Conservation (phyloP, 23 tunicate genomes). For the Styela clava region DNA sequence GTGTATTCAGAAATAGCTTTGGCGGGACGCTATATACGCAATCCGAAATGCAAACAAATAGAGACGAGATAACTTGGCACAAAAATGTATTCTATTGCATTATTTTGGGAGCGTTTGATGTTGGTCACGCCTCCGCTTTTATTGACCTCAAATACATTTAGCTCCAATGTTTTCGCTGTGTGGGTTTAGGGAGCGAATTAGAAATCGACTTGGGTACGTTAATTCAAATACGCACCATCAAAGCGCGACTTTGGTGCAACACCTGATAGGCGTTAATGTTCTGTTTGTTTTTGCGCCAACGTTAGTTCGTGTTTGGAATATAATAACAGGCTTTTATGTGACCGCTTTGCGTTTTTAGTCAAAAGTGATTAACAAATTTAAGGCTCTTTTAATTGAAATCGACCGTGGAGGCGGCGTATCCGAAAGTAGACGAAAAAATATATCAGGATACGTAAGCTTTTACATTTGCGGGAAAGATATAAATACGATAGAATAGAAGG, state of each 20-base stretch:
- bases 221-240: not conserved
- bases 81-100: not conserved
- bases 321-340: not conserved
- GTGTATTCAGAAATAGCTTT: not conserved
- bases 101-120: not conserved
- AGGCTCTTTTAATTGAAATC: constrained; percentile 13
- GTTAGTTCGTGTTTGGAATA: not conserved
- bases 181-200: not conserved
- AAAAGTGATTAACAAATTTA: not conserved
- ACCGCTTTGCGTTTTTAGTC: not conserved
- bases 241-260: not conserved
- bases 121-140: not conserved
- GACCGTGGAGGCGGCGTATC: constrained; percentile 3
- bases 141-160: not conserved
- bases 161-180: not conserved
- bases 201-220: not conserved
- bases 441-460: not conserved
- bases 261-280: constrained; percentile 25
- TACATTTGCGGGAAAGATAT: not conserved
- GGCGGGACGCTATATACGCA: not conserved
- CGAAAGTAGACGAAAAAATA: not conserved
- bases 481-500: too few relatives aligned
- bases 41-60: not conserved
- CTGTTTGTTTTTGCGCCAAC: constrained; percentile 19
- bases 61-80: not conserved